Conservation (phyloP, 2,888 invertebrate species). For the Philereme transversata region DNA sequence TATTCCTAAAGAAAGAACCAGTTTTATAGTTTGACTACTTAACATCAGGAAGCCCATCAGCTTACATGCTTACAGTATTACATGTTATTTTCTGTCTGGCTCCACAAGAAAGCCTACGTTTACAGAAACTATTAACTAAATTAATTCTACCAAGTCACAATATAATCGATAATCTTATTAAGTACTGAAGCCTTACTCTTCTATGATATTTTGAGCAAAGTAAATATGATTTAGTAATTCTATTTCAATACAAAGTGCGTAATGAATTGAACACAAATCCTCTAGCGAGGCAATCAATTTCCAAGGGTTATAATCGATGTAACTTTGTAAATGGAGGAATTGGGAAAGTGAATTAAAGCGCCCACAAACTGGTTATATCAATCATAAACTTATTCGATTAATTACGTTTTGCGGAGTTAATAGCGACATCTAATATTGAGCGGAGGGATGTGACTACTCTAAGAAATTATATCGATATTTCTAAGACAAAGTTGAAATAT, state of each 20-base stretch:
- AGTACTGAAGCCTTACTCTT: too few species aligned
- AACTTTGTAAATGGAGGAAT: conserved; percentile 80
- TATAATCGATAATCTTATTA: too few species aligned
- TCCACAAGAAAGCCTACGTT: too few species aligned
- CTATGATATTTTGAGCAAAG: too few species aligned
- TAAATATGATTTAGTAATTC: not conserved
- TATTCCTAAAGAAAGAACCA: too few species aligned
- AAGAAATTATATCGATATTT: conserved; percentile 19
- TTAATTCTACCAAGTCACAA: too few species aligned
- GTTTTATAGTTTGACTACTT: too few species aligned
- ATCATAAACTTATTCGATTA: conserved; percentile 85
- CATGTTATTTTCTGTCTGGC: too few species aligned
- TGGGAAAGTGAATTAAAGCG: conserved; percentile 82
- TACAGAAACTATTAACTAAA: too few species aligned
- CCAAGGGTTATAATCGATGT: conserved; percentile 59
- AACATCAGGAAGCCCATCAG: too few species aligned
- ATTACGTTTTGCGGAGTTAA: conserved; percentile 85
- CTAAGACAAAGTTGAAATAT: too few species aligned
- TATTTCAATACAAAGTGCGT: conserved; percentile 45
- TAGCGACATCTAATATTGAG: conserved; percentile 82
- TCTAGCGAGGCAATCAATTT: conserved; percentile 76
- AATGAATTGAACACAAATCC: conserved; percentile 70
- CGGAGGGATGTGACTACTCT: conserved; percentile 53
- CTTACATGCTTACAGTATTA: too few species aligned
- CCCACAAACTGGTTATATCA: conserved; percentile 84